Percentiles rank a stretch among this genome's conserved stretches.
Conservation (phyloP, 2,113 vertebrate genomes). For the Phodopus roborovskii region DNA sequence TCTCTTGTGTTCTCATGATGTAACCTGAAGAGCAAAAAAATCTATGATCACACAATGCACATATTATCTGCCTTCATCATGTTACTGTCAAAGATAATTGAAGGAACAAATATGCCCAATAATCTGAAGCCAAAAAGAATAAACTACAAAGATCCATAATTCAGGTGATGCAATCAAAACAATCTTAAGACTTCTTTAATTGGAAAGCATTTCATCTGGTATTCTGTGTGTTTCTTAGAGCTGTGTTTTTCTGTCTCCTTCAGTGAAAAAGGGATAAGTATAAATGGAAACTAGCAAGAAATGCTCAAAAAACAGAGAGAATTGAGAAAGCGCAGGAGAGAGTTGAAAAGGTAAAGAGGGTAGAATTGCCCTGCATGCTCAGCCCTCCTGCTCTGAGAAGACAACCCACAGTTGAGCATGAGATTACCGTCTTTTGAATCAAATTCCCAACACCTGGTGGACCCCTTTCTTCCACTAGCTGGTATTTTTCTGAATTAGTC, state of each 20-base stretch:
- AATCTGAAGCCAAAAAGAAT: neutral
- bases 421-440: neutral
- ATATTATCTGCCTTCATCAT: neutral
- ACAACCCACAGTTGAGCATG: neutral
- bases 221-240: neutral
- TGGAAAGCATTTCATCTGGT: neutral
- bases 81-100: neutral
- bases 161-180: neutral
- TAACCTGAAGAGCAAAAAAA: neutral
- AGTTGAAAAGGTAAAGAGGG: neutral
- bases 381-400: neutral
- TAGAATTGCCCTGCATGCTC: neutral
- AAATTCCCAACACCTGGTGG: constrained; percentile 26
- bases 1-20: neutral
- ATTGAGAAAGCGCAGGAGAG: neutral
- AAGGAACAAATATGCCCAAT: neutral
- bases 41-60: neutral
- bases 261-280: neutral
- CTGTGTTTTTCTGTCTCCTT: neutral
- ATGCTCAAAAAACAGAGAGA: neutral
- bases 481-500: neutral
- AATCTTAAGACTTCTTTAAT: neutral
- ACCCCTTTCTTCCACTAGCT: neutral
- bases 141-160: neutral
- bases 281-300: neutral